A percentile compares a stretch with the other conserved stretches of the same genome.
Evolutionary conservation across 2,797 vertebrate genomes (phyloP).

Genomic region (Chiloscyllium punctatum): DNA sequence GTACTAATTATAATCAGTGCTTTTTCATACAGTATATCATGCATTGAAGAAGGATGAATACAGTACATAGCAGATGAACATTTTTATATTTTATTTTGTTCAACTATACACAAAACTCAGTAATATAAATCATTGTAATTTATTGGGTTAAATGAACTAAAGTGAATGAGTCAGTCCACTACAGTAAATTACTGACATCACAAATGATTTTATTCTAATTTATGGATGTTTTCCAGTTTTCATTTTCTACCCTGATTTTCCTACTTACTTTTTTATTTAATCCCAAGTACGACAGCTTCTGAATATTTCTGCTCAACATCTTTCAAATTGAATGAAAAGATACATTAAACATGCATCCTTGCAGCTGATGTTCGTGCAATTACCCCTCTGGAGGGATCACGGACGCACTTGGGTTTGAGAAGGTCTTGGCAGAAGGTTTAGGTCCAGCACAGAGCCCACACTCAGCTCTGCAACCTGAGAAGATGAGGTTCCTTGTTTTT

Average conservation of each 20-base stretch:
- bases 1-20: conserved; percentile 21
- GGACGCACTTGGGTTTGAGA: conserved; percentile 73
- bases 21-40: neutral
- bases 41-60: neutral
- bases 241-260: conserved; percentile 53
- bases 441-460: conserved; percentile 74
- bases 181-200: conserved; percentile 58
- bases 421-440: conserved; percentile 73
- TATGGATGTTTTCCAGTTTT: conserved; percentile 67
- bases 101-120: conserved; percentile 43
- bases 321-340: conserved; percentile 86
- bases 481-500: conserved; percentile 55
- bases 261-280: conserved; percentile 53
- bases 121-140: conserved; percentile 36
- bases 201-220: conserved; percentile 63
- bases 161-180: conserved; percentile 55
- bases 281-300: conserved; percentile 71
- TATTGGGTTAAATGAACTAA: conserved; percentile 42
- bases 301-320: conserved; percentile 87
- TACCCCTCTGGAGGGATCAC: conserved; percentile 65
- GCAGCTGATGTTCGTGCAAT: conserved; percentile 79
- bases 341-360: conserved; percentile 79
- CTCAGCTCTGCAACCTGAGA: conserved; percentile 85
- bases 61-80: conserved; percentile 38
- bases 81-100: conserved; percentile 42